Conservation (phyloP, 2,797 vertebrate genomes). For the Enteromius viviparus region DNA sequence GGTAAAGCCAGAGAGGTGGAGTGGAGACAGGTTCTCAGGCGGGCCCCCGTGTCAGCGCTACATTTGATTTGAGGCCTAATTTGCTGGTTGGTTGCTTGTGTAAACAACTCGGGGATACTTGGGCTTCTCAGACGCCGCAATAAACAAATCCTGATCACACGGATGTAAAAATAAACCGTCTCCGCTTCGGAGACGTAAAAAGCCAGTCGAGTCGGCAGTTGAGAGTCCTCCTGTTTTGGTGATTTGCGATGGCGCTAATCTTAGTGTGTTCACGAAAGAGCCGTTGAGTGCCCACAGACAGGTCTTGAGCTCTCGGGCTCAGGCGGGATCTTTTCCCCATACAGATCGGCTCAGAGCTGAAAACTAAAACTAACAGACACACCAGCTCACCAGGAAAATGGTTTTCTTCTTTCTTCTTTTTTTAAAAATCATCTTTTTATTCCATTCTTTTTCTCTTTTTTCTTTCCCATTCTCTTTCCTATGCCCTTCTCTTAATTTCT, state of each 20-base stretch:
- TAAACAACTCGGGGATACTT: constrained; percentile 77
- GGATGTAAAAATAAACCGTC: constrained; percentile 66
- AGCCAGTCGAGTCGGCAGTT: constrained; percentile 49
- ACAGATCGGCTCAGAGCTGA: constrained; percentile 32
- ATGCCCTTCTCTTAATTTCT: not conserved
- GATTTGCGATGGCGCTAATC: constrained; percentile 61
- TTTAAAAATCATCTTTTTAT: not conserved
- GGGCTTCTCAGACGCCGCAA: constrained; percentile 69
- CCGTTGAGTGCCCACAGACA: constrained; percentile 38
- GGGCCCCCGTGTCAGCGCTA: constrained; percentile 69
- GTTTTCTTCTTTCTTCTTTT: constrained; percentile 50
- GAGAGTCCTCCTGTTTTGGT: constrained; percentile 48
- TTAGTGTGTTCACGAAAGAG: constrained; percentile 56
- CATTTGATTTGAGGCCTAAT: constrained; percentile 75
- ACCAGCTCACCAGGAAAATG: constrained; percentile 64
- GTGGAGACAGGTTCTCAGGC: constrained; percentile 63
- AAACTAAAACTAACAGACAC: constrained; percentile 69
- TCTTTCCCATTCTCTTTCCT: not conserved
- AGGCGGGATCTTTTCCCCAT: constrained; percentile 59
- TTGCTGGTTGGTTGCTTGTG: constrained; percentile 75
- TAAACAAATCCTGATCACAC: constrained; percentile 68
- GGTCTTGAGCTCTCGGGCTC: constrained; percentile 58
- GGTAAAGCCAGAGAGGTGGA: constrained; percentile 63
- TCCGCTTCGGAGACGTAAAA: constrained; percentile 58
- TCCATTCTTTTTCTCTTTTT: not conserved